Evolutionary conservation across 2,113 vertebrate genomes (phyloP).

Genomic region (Eclectus roratus): DNA sequence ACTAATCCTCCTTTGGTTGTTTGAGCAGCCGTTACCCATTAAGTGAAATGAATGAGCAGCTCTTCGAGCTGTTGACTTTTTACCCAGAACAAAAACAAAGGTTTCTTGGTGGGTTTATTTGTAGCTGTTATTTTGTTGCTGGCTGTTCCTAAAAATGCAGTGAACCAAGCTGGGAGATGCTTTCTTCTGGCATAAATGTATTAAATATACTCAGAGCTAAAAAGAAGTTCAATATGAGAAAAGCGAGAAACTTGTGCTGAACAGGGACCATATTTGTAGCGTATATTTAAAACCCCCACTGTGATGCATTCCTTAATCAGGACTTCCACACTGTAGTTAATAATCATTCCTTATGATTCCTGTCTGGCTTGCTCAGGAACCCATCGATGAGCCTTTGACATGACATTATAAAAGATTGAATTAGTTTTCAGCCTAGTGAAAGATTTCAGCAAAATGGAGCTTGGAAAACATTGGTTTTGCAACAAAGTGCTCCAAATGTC

Average conservation of each 20-base stretch:
- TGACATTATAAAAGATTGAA: neutral
- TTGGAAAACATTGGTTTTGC: neutral
- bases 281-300: neutral
- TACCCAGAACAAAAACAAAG: neutral
- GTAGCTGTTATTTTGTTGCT: conserved; percentile 1
- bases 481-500: neutral
- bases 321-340: neutral
- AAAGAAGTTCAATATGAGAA: neutral
- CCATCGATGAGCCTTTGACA: neutral
- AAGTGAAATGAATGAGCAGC: neutral
- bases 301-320: neutral
- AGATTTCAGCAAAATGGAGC: neutral
- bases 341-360: neutral
- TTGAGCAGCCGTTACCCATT: conserved; percentile 28
- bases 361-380: neutral
- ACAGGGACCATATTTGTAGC: neutral
- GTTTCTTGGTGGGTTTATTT: neutral
- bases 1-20: neutral
- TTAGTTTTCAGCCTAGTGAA: neutral
- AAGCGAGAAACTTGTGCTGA: neutral
- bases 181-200: neutral
- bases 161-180: neutral
- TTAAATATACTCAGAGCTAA: neutral
- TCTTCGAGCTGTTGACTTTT: neutral
- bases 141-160: neutral